phyloP scores from a whole-genome alignment of 2,888 invertebrate genomes.

The Pseudoips prasinana region DNA sequence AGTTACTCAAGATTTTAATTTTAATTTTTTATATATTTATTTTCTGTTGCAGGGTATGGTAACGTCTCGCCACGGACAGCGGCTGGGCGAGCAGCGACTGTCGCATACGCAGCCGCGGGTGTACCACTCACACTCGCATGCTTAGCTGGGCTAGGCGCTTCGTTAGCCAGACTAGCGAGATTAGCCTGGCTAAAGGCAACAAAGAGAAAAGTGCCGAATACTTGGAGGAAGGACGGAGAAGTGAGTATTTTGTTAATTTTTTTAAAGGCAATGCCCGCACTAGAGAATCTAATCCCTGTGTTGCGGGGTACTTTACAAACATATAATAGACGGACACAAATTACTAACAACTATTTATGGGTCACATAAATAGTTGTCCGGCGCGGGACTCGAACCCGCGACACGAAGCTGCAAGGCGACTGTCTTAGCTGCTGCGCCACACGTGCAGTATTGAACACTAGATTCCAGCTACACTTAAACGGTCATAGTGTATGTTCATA shows the following conservation, averaged over 20 bases:
- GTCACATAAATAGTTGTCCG: not conserved
- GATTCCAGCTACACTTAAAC: not conserved
- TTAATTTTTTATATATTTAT: too few relatives aligned
- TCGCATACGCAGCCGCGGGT: constrained; percentile 93
- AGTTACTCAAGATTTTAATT: too few relatives aligned
- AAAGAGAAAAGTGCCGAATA: constrained; percentile 64
- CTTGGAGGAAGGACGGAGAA: constrained; percentile 70
- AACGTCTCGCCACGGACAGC: constrained; percentile 92
- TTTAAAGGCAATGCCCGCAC: too few relatives aligned
- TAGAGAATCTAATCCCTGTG: too few relatives aligned
- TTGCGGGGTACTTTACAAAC: too few relatives aligned
- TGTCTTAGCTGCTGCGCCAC: too few relatives aligned
- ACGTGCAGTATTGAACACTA: not conserved
- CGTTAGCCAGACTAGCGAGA: constrained; percentile 89
- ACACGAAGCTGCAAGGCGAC: too few relatives aligned
- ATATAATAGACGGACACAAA: too few relatives aligned
- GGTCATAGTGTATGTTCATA: too few relatives aligned
- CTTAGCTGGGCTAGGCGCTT: constrained; percentile 91
- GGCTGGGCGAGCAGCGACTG: constrained; percentile 91
- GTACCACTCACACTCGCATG: constrained; percentile 94
- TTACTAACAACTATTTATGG: too few relatives aligned
- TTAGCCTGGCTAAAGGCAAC: constrained; percentile 79
- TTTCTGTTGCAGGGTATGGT: constrained; percentile 95
- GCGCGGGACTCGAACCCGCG: too few relatives aligned
- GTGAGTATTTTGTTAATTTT: constrained; percentile 35